Base-by-base conservation (phyloP, 2,888 invertebrate genomes). In the Eilema griseolum region DNA sequence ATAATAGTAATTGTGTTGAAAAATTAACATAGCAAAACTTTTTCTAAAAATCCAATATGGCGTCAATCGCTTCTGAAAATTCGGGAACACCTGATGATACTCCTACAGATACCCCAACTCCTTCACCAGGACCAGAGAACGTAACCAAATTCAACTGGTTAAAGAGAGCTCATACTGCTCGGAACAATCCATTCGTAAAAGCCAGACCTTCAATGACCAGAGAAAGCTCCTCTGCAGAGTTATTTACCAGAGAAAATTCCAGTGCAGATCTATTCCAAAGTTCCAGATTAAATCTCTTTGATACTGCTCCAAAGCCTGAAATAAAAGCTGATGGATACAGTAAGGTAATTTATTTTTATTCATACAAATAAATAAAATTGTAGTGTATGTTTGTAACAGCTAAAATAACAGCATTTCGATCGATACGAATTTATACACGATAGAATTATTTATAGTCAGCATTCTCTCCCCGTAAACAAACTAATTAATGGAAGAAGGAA, bases 201-300 rank as follows among this genome's bases (percentile, higher is more conserved):
- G 81, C 91, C 0, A 81, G 94, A 63, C 95, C 94, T 0, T 90
- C 93, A 0, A 74, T 95, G 1, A 94, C 88, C 0, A 88, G 95
- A 33, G 95, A 95, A 67, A 94, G 94, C 71, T 95, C 95, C 0
- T 84, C 90, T 0, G 92, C 95, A 0, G 95, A 95, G 64, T 77
- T 95, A 37, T 93, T 93, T 71, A 92, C 94, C 0, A 89, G 93
- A 59, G 92, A 95, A 63, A 94, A 92, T 66, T 95, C 94, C 1
- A 94, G 88, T 77, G 86, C 89, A 10, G 94, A 95, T 67, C 91
- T 95, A 79, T 95, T 95, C 74, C 95, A 95, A 76, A 95, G 87
- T 71, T 95, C 95, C 2, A 88, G 94, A 59, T 72, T 95, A 61
- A 95, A 95, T 74, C 79, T 95, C 14, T 95, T 95, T 61, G 95